Base-by-base conservation (phyloP, 2,113 vertebrate genomes). In the Microcebus ravelobensis region DNA sequence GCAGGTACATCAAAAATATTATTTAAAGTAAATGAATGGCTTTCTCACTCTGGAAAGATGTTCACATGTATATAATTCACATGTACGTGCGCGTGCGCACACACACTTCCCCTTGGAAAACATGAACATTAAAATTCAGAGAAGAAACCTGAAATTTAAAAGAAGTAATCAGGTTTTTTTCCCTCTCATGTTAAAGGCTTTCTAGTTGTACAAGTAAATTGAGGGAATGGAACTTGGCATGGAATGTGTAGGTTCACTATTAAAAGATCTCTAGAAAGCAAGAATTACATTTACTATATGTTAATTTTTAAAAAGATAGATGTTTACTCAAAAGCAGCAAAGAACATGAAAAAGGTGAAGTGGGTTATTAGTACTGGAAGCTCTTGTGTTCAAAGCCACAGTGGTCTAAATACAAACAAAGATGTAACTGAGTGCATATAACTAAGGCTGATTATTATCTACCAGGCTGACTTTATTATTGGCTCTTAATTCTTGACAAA, bases 331-430 rank as follows among this genome's bases (percentile, higher is more conserved):
- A 84, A 98, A 93, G 8, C 50, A 85, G 48, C 81, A 68, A 42
- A 76, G 90, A 17, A 34, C 13, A 81, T 27, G 18, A 34, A 79
- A 74, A 87, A 94, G 95, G 61, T n/a, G 29, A 84, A 76, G 52
- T 5, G 29, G 88, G 88, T 92, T 97, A 87, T 95, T 88, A 94
- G 80, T n/a, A 77, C 81, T 87, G 68, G 85, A 96, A 91, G 86
- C n/a, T 42, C 87, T 80, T 94, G 36, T 84, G 87, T 83, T 68
- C 55, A 6, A 76, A 70, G 79, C 57, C 91, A 76, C 63, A 76
- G 63, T 76, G 73, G 25, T 91, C 93, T 96, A 92, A 97, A 96
- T 50, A 73, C 70, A 97, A 97, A 97, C 87, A 98, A 97, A 98
- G 91, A 98, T 96, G 89, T 96, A 96, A 98, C 2, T 8, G 55